Evolutionary conservation across 2,888 invertebrate genomes (phyloP).

Genomic region (Mimachlamys varia): DNA sequence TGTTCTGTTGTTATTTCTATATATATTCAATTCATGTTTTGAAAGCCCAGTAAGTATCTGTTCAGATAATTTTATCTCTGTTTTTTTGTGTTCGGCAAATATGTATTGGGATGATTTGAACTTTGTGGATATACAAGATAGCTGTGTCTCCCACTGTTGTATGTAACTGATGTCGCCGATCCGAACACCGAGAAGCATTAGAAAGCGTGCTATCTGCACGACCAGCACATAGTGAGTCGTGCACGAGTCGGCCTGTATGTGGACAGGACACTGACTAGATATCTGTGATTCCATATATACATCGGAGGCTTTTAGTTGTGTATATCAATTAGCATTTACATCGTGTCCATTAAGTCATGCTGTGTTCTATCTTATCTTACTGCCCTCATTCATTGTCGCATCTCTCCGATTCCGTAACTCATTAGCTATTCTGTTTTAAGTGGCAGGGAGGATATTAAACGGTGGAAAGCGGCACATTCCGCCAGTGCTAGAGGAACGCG

Average conservation of each 20-base stretch:
- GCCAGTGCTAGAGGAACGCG: neutral
- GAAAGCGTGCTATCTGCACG: neutral
- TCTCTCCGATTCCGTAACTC: slow-evolving; percentile 4
- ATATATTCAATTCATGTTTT: too few relatives aligned
- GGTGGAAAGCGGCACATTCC: neutral
- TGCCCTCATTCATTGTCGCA: slow-evolving; percentile 12
- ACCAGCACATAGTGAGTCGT: neutral
- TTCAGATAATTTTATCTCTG: too few relatives aligned
- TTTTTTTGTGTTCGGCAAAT: too few relatives aligned
- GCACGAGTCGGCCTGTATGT: neutral
- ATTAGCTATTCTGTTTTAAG: slow-evolving; percentile 24
- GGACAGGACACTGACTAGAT: neutral
- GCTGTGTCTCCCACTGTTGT: neutral
- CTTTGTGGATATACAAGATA: neutral
- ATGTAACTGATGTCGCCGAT: neutral
- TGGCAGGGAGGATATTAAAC: slow-evolving; percentile 13
- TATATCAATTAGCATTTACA: slow-evolving; percentile 26
- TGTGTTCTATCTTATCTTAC: neutral
- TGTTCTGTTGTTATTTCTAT: too few relatives aligned
- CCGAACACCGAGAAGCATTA: neutral
- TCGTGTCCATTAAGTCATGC: slow-evolving; percentile 24
- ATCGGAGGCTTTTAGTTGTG: slow-evolving; percentile 23
- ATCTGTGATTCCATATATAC: slow-evolving; percentile 4
- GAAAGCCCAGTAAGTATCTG: too few relatives aligned
- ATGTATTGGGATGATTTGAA: neutral